Conservation (phyloP, 2,113 vertebrate species). For the Microtus richardsoni region DNA sequence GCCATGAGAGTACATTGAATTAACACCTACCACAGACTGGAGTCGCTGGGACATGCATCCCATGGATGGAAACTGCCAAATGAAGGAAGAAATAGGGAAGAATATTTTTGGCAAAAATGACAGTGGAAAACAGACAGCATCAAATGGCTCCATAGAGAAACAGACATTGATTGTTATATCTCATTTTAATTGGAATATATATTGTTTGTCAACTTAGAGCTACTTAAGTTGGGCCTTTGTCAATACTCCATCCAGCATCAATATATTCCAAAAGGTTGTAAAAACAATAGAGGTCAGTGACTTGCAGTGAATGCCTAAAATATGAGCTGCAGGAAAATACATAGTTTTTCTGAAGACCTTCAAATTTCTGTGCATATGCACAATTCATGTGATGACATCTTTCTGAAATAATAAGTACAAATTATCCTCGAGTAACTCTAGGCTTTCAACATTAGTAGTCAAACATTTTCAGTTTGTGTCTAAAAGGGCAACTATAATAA, state of each 20-base stretch:
- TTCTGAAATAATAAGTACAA: not conserved
- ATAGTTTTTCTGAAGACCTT: not conserved
- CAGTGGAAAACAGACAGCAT: not conserved
- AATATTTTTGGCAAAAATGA: not conserved
- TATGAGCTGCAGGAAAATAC: not conserved
- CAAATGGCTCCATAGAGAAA: not conserved
- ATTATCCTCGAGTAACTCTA: not conserved
- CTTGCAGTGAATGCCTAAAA: not conserved
- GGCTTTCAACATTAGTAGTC: not conserved
- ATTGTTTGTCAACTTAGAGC: not conserved
- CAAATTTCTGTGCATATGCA: not conserved
- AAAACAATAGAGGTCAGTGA: not conserved
- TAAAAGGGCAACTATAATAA: not conserved
- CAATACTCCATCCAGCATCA: not conserved
- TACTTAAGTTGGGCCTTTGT: not conserved
- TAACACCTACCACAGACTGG: not conserved
- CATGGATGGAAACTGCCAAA: not conserved
- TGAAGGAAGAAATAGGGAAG: not conserved
- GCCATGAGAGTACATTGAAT: not conserved
- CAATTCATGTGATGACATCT: not conserved
- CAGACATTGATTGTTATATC: not conserved
- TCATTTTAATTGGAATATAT: not conserved
- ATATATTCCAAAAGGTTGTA: not conserved
- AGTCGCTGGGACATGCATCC: not conserved
- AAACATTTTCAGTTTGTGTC: not conserved